phyloP scores from a whole-genome alignment of 2,113 vertebrate species.

The Apeltes quadracus region DNA sequence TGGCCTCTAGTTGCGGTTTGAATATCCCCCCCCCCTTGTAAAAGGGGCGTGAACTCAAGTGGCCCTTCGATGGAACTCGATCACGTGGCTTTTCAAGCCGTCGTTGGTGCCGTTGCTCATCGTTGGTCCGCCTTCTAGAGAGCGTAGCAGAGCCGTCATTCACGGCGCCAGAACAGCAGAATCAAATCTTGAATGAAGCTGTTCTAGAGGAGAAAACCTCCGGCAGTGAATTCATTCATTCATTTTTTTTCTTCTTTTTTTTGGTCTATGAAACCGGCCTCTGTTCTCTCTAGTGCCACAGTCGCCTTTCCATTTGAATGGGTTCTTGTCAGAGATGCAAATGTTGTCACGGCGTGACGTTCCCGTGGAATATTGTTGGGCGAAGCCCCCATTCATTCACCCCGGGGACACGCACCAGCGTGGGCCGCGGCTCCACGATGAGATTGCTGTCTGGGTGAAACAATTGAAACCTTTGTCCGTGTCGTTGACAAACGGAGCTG shows the following conservation, averaged over 20 bases:
- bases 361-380: slow-evolving; percentile 63
- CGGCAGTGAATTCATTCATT: slow-evolving; percentile 39
- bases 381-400: slow-evolving; percentile 65
- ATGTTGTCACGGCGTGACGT: slow-evolving; percentile 73
- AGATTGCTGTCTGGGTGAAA: slow-evolving; percentile 55
- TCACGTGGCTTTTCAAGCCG: slow-evolving; percentile 20
- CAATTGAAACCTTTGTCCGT: slow-evolving; percentile 63
- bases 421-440: slow-evolving; percentile 56
- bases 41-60: slow-evolving; percentile 21
- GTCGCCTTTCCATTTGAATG: slow-evolving; percentile 69
- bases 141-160: slow-evolving; percentile 11
- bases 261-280: slow-evolving; percentile 55
- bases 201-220: slow-evolving; percentile 30
- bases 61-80: neutral
- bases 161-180: slow-evolving; percentile 1
- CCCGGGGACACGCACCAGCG: slow-evolving; percentile 20
- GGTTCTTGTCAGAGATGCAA: slow-evolving; percentile 75
- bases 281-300: slow-evolving; percentile 61
- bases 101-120: slow-evolving; percentile 21
- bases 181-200: slow-evolving; percentile 41
- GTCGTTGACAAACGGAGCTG: slow-evolving; percentile 39
- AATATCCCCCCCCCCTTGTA: slow-evolving; percentile 27
- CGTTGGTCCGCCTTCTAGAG: slow-evolving; percentile 6
- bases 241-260: slow-evolving; percentile 20
- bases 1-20: slow-evolving; percentile 28